These are phyloP conservation scores for Tachystola acroxantha DNA, from an alignment of 2,888 invertebrate species.

Conservation along the genomic window DNA sequence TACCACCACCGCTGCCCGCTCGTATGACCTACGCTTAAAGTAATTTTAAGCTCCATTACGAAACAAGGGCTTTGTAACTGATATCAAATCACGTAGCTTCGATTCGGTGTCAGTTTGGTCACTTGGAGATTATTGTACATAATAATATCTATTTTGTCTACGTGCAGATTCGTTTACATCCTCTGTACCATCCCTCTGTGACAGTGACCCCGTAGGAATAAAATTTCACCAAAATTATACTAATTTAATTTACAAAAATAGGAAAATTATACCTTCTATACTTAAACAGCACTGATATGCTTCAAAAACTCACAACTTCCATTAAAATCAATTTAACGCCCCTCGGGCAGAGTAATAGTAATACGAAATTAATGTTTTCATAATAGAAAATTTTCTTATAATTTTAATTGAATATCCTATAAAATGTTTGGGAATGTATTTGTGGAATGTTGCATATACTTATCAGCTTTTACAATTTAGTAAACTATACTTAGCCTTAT, in stretches of 20 bases:
- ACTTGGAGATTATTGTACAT: conserved; percentile 57
- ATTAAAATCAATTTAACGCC: conserved; percentile 49
- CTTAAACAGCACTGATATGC: conserved; percentile 59
- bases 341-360: conserved; percentile 28
- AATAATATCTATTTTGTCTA: conserved; percentile 37
- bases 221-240: conserved; percentile 20
- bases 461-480: conserved; percentile 11
- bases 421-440: conserved; percentile 9
- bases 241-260: conserved; percentile 39
- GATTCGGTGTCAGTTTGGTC: conserved; percentile 50
- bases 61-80: conserved; percentile 5
- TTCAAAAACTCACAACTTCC: conserved; percentile 56
- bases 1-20: no score
- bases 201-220: conserved; percentile 18
- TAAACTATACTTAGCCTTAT: conserved; percentile 3
- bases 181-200: conserved; percentile 11
- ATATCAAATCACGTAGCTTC: not conserved
- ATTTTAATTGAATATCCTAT: not conserved
- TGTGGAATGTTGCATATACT: conserved; percentile 8
- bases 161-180: conserved; percentile 27
- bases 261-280: conserved; percentile 37
- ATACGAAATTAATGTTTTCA: conserved; percentile 17
- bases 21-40: no score
- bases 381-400: conserved; percentile 20
- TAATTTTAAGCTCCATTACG: conserved; percentile 1